Evolutionary conservation across 2,113 vertebrate genomes (phyloP).

Genomic region (Lipotes vexillifer): DNA sequence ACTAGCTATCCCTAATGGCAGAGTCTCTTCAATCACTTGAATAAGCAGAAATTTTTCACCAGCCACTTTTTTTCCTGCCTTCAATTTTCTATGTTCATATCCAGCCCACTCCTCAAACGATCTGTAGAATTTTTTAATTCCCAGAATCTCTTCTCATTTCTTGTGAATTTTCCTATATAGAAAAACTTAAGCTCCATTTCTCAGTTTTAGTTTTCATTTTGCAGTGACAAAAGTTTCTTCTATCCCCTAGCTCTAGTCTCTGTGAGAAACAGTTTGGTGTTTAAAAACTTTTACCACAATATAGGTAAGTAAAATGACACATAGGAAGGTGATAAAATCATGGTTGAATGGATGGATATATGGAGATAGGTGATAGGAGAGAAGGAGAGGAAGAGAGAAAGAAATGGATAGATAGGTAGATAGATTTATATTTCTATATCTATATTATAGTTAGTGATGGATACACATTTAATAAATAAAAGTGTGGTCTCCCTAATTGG

Average conservation of each 20-base stretch:
- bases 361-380: background rate
- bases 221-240: background rate
- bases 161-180: background rate
- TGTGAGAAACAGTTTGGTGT: background rate
- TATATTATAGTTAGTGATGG: background rate
- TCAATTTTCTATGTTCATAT: background rate
- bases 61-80: background rate
- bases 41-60: background rate
- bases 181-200: background rate
- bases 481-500: background rate
- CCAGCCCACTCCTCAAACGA: background rate
- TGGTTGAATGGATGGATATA: background rate
- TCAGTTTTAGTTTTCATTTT: background rate
- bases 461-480: background rate
- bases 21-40: background rate
- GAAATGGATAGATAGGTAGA: background rate
- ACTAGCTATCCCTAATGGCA: background rate
- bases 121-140: background rate
- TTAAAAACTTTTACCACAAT: background rate
- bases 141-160: background rate
- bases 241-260: background rate
- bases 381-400: background rate
- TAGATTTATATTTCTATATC: background rate
- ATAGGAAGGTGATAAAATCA: background rate
- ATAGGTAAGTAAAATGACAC: background rate